These are phyloP conservation scores for Fratercula arctica DNA, from an alignment of 2,797 vertebrate species.

Conservation along the genomic window DNA sequence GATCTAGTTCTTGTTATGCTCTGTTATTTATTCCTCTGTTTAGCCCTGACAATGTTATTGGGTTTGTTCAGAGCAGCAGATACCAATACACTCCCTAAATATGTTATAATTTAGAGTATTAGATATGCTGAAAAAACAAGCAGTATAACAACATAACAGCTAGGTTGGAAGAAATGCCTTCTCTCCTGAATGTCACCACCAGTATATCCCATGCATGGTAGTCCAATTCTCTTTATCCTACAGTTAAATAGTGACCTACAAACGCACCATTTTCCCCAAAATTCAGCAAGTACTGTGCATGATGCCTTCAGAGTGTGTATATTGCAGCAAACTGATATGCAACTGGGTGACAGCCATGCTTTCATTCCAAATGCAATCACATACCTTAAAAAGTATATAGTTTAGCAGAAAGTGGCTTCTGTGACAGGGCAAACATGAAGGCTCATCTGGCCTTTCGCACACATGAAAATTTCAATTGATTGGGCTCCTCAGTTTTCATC, in stretches of 20 bases:
- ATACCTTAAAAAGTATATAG: neutral
- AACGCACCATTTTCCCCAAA: neutral
- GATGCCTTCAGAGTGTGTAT: neutral
- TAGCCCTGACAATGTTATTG: neutral
- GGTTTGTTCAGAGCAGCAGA: neutral
- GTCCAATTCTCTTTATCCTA: neutral
- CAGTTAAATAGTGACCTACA: neutral
- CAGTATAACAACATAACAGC: neutral
- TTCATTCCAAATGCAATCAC: neutral
- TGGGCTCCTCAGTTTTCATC: neutral
- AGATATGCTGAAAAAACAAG: neutral
- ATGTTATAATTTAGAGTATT: neutral
- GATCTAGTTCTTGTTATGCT: neutral
- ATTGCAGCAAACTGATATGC: neutral
- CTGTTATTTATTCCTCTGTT: constrained; percentile 2
- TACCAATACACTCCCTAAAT: neutral
- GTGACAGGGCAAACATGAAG: neutral
- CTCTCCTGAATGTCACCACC: neutral
- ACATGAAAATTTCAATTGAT: neutral
- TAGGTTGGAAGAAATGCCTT: neutral
- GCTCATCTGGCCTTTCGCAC: neutral
- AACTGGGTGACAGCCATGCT: neutral
- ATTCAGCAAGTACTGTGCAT: neutral
- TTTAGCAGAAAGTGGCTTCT: neutral
- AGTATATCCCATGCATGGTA: neutral